A percentile compares a stretch with the other conserved stretches of the same genome.
These are phyloP conservation scores for Hemitrygon akajei DNA, from an alignment of 2,797 vertebrate species.

Conservation along the genomic window DNA sequence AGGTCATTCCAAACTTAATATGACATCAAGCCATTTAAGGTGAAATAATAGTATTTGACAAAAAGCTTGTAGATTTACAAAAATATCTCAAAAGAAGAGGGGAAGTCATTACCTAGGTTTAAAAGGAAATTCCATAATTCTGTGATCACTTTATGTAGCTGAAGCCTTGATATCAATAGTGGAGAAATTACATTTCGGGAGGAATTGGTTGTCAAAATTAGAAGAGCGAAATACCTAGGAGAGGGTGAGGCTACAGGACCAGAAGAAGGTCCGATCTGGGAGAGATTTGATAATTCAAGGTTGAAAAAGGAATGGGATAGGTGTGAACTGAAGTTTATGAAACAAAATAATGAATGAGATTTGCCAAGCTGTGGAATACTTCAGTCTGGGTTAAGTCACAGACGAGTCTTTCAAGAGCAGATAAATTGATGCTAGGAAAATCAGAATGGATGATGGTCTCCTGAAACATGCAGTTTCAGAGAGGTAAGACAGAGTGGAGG, in stretches of 20 bases:
- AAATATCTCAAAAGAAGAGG: background rate
- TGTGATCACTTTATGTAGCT: too few species aligned
- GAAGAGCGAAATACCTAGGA: background rate
- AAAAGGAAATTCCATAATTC: background rate
- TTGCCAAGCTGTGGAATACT: background rate
- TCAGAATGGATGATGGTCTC: too few species aligned
- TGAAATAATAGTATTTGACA: background rate
- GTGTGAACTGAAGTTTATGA: background rate
- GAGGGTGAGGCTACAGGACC: background rate
- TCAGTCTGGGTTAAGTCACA: background rate
- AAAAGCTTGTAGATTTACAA: background rate
- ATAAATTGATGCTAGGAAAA: background rate
- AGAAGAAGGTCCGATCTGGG: too few species aligned
- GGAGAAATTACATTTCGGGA: background rate
- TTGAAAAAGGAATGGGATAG: background rate
- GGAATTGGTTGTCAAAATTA: background rate
- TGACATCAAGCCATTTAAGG: background rate
- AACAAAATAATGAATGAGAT: background rate
- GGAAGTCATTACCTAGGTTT: background rate
- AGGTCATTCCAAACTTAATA: background rate
- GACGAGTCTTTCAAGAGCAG: background rate
- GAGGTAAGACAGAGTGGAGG: too few species aligned
- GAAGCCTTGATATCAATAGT: background rate
- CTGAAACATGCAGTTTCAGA: too few species aligned
- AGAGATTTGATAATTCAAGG: background rate